phyloP scores from a whole-genome alignment of 2,113 vertebrate genomes.

The Neogobius melanostomus region DNA sequence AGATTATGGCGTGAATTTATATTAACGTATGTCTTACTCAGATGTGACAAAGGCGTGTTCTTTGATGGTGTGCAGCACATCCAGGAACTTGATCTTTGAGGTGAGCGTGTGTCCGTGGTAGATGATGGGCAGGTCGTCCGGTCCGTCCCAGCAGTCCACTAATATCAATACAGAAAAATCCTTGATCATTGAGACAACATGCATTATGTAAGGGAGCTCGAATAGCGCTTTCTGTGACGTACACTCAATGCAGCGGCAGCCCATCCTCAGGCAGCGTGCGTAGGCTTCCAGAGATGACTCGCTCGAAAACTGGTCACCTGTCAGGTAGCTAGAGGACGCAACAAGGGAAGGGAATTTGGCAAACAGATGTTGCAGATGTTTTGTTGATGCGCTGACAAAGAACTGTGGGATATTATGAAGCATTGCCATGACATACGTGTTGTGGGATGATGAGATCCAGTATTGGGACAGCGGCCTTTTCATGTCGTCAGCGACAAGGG shows the following conservation, averaged over 20 bases:
- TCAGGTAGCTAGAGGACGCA: slow-evolving; percentile 78
- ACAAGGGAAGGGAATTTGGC: not conserved
- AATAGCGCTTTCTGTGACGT: slow-evolving; percentile 9
- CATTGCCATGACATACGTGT: slow-evolving; percentile 75
- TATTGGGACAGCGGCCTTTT: slow-evolving; percentile 84
- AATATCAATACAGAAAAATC: not conserved
- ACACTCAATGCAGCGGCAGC: slow-evolving; percentile 88
- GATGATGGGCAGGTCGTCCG: slow-evolving; percentile 87
- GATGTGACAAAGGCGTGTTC: slow-evolving; percentile 86
- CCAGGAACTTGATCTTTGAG: slow-evolving; percentile 89
- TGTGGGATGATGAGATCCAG: slow-evolving; percentile 90
- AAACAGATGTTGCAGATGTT: not conserved
- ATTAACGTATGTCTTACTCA: slow-evolving; percentile 71
- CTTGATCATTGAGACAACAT: not conserved
- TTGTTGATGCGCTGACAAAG: not conserved
- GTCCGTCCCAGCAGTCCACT: slow-evolving; percentile 92
- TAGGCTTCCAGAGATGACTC: slow-evolving; percentile 87
- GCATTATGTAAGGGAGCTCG: not conserved
- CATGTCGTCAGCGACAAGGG: slow-evolving; percentile 80
- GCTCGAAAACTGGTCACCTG: slow-evolving; percentile 88
- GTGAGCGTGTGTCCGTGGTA: slow-evolving; percentile 88
- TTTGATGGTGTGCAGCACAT: slow-evolving; percentile 87
- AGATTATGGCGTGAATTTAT: not conserved
- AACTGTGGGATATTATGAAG: not conserved
- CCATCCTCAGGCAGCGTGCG: slow-evolving; percentile 84